Evolutionary conservation across 2,113 vertebrate genomes (phyloP).

Genomic region (Myxocyprinus asiaticus): DNA sequence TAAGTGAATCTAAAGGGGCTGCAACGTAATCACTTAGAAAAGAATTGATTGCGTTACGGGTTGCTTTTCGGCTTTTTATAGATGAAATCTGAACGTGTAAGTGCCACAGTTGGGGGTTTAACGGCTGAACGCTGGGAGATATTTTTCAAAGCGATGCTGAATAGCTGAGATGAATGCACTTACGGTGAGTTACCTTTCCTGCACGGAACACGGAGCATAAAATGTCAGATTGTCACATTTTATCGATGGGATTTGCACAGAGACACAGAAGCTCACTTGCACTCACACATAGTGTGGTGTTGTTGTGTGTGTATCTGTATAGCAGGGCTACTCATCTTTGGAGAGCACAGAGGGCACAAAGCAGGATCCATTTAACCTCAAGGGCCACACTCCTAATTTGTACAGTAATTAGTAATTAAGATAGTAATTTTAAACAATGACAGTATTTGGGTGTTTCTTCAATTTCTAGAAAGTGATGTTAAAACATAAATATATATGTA

Average conservation of each 20-base stretch:
- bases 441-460: no score
- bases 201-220: slow-evolving; percentile 27
- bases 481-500: no score
- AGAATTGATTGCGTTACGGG: background rate
- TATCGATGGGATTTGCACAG: slow-evolving; percentile 8
- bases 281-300: no score
- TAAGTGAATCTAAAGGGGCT: slow-evolving; percentile 26
- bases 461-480: no score
- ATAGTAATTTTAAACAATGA: no score
- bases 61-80: slow-evolving; percentile 4
- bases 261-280: background rate
- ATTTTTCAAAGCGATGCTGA: background rate
- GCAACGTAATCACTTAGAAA: slow-evolving; percentile 13
- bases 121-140: background rate
- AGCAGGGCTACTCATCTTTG: slow-evolving; percentile 15
- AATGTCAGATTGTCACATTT: slow-evolving; percentile 23
- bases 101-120: background rate
- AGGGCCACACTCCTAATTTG: background rate
- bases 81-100: slow-evolving; percentile 9
- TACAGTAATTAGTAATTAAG: background rate
- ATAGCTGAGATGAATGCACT: slow-evolving; percentile 13
- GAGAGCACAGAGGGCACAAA: background rate
- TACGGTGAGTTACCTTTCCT: slow-evolving; percentile 14
- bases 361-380: background rate
- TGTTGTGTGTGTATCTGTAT: no score